phyloP scores from a whole-genome alignment of 2,888 invertebrate genomes.

The Ethmia dodecea region DNA sequence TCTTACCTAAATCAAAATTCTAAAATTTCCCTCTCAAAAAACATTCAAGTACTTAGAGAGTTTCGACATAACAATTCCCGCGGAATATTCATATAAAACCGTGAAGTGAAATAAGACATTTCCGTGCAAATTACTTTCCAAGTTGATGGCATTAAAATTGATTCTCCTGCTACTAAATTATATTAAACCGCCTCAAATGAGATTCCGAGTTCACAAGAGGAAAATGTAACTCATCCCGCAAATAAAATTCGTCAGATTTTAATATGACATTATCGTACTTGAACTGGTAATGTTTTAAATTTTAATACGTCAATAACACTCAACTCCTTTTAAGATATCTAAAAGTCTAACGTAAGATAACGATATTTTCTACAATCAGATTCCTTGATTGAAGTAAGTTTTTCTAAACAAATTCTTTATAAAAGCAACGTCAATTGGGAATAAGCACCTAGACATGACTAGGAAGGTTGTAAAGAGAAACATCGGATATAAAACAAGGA shows the following conservation, averaged over 20 bases:
- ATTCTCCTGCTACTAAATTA: constrained; percentile 28
- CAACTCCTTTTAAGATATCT: no score
- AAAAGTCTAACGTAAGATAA: no score
- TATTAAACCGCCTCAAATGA: constrained; percentile 21
- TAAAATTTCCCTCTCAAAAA: no score
- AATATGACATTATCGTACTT: constrained; percentile 10
- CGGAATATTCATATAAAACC: constrained; percentile 3
- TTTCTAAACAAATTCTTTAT: no score
- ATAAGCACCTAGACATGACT: not conserved
- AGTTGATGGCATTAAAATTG: constrained; percentile 24
- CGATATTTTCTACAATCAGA: no score
- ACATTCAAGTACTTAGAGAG: no score
- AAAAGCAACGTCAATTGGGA: no score
- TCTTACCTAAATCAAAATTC: no score
- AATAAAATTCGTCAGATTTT: constrained; percentile 18
- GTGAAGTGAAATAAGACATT: constrained; percentile 7
- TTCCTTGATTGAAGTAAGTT: no score
- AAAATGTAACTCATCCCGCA: constrained; percentile 21
- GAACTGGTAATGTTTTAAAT: no score
- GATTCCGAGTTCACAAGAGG: constrained; percentile 17
- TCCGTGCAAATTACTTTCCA: constrained; percentile 19
- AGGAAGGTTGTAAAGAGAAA: constrained; percentile 22
- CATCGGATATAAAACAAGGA: constrained; percentile 9
- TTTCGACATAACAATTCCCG: no score
- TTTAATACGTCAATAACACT: no score